phyloP scores from a whole-genome alignment of 2,797 vertebrate species.

The Apogon talboti region DNA sequence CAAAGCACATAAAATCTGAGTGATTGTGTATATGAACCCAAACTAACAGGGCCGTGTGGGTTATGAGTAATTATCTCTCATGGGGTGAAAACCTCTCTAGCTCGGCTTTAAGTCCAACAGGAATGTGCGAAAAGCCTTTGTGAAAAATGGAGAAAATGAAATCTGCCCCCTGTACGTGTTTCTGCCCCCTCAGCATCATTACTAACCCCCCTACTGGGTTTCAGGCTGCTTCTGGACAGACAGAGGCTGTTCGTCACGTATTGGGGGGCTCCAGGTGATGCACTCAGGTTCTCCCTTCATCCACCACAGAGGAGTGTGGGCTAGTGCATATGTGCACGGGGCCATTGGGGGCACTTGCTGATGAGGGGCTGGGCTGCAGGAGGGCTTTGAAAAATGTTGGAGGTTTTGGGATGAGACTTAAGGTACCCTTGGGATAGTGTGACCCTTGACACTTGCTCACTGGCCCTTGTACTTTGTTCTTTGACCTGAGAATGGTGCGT shows the following conservation, averaged over 20 bases:
- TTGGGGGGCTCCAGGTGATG: constrained; percentile 72
- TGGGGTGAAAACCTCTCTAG: constrained; percentile 48
- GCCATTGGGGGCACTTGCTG: constrained; percentile 65
- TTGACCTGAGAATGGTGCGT: constrained; percentile 56
- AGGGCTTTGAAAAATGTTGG: constrained; percentile 77
- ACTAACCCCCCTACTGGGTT: constrained; percentile 58
- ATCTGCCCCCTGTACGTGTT: constrained; percentile 59
- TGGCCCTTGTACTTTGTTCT: constrained; percentile 73
- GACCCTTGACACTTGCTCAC: constrained; percentile 73
- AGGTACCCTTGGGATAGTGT: constrained; percentile 69
- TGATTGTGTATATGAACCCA: constrained; percentile 40
- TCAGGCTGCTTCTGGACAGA: constrained; percentile 57
- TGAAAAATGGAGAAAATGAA: constrained; percentile 65
- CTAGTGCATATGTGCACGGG: constrained; percentile 54
- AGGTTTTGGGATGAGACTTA: constrained; percentile 75
- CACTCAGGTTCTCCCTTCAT: constrained; percentile 56
- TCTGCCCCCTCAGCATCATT: constrained; percentile 68
- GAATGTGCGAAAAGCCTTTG: constrained; percentile 49
- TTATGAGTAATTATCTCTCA: constrained; percentile 72
- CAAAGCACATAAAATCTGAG: constrained; percentile 31
- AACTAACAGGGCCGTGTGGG: constrained; percentile 46
- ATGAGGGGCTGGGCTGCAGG: constrained; percentile 73
- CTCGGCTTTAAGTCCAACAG: constrained; percentile 42
- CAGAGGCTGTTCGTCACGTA: constrained; percentile 50
- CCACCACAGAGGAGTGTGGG: constrained; percentile 51